A percentile compares a stretch with the other conserved stretches of the same genome.
These are phyloP conservation scores for Amiota minor DNA, from an alignment of 2,888 invertebrate genomes.

Conservation along the genomic window DNA sequence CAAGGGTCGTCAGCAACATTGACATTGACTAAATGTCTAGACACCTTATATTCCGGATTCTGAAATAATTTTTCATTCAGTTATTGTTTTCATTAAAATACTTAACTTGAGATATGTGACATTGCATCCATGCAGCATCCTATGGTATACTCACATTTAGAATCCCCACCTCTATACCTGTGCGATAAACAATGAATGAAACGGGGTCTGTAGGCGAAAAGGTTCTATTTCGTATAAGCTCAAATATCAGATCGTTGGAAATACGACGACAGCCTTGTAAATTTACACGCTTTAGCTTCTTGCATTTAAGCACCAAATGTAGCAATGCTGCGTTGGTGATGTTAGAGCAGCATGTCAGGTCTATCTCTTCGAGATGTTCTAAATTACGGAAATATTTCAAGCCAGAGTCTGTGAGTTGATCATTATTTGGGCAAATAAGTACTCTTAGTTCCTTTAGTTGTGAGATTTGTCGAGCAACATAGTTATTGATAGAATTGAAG, in stretches of 20 bases:
- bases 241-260: constrained; percentile 31
- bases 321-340: constrained; percentile 35
- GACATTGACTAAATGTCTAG: too few relatives aligned
- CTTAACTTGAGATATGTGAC: too few relatives aligned
- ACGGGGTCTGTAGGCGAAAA: constrained; percentile 18
- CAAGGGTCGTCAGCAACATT: constrained; percentile 34
- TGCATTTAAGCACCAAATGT: constrained; percentile 41
- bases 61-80: too few relatives aligned
- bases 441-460: constrained; percentile 33
- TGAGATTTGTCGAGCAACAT: constrained; percentile 29
- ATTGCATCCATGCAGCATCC: too few relatives aligned
- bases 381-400: constrained; percentile 32
- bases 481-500: background rate
- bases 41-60: too few relatives aligned
- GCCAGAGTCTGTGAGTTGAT: background rate
- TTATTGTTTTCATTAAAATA: too few relatives aligned
- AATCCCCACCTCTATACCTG: too few relatives aligned
- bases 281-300: constrained; percentile 36
- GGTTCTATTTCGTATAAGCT: constrained; percentile 38
- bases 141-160: too few relatives aligned
- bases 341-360: constrained; percentile 2
- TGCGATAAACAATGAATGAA: too few relatives aligned
- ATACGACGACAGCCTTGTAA: constrained; percentile 27
- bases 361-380: constrained; percentile 41
- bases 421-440: constrained; percentile 21